These are phyloP conservation scores for Lucilia sericata DNA, from an alignment of 1,140 invertebrate species.

Conservation along the genomic window DNA sequence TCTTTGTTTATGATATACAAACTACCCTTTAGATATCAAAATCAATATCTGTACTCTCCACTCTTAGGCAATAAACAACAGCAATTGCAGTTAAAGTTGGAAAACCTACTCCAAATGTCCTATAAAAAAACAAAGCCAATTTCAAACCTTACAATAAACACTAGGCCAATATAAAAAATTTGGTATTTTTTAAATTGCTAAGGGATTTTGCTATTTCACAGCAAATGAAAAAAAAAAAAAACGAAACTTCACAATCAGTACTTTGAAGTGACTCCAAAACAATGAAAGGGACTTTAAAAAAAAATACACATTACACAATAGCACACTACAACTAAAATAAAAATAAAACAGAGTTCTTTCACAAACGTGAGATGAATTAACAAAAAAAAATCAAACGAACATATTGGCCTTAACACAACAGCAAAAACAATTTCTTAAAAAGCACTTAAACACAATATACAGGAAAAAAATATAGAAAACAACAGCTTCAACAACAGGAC, in stretches of 20 bases:
- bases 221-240: neutral
- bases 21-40: too few relatives aligned
- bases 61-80: neutral
- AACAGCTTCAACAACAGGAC: neutral
- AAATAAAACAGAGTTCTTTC: neutral
- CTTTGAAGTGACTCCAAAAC: neutral
- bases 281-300: too few relatives aligned
- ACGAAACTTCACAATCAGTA: neutral
- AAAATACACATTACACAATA: neutral
- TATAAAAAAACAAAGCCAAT: neutral
- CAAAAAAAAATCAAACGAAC: neutral
- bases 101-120: neutral
- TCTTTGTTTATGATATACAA: too few relatives aligned
- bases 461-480: neutral
- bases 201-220: neutral
- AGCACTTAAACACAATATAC: neutral
- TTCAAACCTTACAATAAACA: neutral
- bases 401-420: neutral
- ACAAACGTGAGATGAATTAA: neutral
- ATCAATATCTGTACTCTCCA: too few relatives aligned
- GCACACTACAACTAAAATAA: neutral
- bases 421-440: neutral
- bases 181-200: neutral
- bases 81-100: neutral
- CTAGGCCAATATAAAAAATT: neutral